phyloP scores from a whole-genome alignment of 1,140 invertebrate genomes.

The Halesus radiatus region DNA sequence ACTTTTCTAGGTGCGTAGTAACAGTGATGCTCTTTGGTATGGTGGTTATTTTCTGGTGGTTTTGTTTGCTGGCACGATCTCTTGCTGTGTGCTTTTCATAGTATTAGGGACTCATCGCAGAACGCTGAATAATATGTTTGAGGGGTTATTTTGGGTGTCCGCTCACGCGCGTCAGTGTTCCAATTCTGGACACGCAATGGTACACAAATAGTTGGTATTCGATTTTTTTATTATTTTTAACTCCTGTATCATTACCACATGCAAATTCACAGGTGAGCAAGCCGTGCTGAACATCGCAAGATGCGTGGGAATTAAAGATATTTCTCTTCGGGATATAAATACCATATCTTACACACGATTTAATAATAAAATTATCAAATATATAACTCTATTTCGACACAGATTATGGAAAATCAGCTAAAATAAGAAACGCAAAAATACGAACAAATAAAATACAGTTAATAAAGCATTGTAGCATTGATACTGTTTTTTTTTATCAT shows the following conservation, averaged over 20 bases:
- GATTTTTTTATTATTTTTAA: slow-evolving; percentile 34
- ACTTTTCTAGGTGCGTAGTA: not conserved
- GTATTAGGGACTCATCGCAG: slow-evolving; percentile 41
- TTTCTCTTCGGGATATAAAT: no score
- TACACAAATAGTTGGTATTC: slow-evolving; percentile 43
- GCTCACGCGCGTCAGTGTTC: slow-evolving; percentile 49
- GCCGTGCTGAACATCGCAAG: no score
- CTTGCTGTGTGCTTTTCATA: not conserved
- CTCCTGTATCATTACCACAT: slow-evolving; percentile 27
- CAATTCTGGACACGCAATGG: slow-evolving; percentile 29
- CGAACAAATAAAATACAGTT: no score
- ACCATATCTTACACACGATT: no score
- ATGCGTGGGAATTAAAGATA: not conserved
- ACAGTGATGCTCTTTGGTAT: not conserved
- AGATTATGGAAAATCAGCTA: no score
- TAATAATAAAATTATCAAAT: no score
- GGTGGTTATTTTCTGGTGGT: not conserved
- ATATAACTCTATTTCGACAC: no score
- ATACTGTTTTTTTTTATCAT: no score
- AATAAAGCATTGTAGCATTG: no score
- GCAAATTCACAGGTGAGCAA: slow-evolving; percentile 13
- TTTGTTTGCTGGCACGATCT: not conserved
- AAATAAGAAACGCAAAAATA: no score
- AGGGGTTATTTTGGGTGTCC: slow-evolving; percentile 42
- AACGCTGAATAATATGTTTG: slow-evolving; percentile 36